Conservation (phyloP, 2,797 vertebrate species). For the Pangasius sanitwongsei region DNA sequence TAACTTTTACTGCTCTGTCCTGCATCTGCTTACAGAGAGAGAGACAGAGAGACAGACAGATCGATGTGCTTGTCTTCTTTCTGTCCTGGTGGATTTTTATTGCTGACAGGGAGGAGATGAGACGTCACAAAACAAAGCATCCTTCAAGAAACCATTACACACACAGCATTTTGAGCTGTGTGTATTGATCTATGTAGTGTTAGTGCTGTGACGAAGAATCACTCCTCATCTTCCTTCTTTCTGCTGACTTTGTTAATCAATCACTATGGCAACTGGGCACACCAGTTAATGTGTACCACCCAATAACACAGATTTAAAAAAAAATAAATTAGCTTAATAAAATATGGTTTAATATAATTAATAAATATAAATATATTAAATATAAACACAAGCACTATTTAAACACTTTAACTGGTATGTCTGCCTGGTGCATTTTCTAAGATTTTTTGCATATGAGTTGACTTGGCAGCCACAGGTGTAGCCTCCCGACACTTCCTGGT, state of each 20-base stretch:
- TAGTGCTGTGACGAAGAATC: not conserved
- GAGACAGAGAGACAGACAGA: constrained; percentile 12
- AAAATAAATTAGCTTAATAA: no score
- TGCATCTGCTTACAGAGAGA: not conserved
- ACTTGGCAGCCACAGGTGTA: no score
- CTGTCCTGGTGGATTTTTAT: constrained; percentile 15
- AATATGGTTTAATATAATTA: no score
- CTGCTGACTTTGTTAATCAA: constrained; percentile 1
- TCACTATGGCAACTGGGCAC: not conserved
- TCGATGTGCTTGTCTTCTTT: constrained; percentile 18
- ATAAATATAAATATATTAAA: no score
- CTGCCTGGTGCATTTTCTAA: no score
- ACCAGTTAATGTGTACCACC: not conserved
- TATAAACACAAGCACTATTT: no score
- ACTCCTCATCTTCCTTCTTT: not conserved
- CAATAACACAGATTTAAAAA: no score
- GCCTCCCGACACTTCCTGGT: no score
- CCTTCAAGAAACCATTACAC: not conserved
- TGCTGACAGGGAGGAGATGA: constrained; percentile 34
- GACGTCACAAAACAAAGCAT: constrained; percentile 5
- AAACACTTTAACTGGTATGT: no score
- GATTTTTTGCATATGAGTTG: no score
- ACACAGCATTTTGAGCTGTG: not conserved
- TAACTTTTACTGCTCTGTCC: not conserved
- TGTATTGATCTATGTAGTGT: constrained; percentile 1